Conservation (phyloP, 1,140 invertebrate species). For the Drosophila ambigua region DNA sequence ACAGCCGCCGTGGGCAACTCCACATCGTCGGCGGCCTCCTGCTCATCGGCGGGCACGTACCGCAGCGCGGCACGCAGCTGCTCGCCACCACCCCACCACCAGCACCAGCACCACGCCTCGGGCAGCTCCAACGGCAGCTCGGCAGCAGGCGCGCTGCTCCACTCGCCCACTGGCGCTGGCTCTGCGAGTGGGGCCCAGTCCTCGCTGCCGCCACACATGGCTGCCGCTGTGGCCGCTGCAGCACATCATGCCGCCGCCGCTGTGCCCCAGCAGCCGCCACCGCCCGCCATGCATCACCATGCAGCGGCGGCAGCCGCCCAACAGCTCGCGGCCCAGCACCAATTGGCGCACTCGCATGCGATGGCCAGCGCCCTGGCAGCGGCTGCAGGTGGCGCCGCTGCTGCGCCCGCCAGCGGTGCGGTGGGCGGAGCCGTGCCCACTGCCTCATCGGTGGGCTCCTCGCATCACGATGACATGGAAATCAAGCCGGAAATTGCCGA, state of each 20-base stretch:
- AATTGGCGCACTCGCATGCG: constrained; percentile 75
- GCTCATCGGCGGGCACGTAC: constrained; percentile 22
- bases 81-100: constrained; percentile 40
- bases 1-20: constrained; percentile 11
- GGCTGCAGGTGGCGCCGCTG: constrained; percentile 43
- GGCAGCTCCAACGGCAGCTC: constrained; percentile 52
- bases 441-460: constrained; percentile 52
- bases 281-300: constrained; percentile 68
- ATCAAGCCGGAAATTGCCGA: constrained; percentile 96
- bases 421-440: constrained; percentile 36
- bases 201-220: constrained; percentile 65
- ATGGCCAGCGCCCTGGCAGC: constrained; percentile 72
- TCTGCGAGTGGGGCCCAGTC: constrained; percentile 44
- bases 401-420: constrained; percentile 25
- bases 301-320: constrained; percentile 73
- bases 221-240: constrained; percentile 65
- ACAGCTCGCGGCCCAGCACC: constrained; percentile 77
- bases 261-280: constrained; percentile 14
- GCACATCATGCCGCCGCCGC: constrained; percentile 64
- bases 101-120: constrained; percentile 5
- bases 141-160: constrained; percentile 21
- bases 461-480: constrained; percentile 90
- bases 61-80: constrained; percentile 44
- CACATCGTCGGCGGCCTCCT: constrained; percentile 10
- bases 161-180: constrained; percentile 59